Base-by-base conservation (phyloP, 1,140 invertebrate genomes). In the Spodoptera frugiperda region DNA sequence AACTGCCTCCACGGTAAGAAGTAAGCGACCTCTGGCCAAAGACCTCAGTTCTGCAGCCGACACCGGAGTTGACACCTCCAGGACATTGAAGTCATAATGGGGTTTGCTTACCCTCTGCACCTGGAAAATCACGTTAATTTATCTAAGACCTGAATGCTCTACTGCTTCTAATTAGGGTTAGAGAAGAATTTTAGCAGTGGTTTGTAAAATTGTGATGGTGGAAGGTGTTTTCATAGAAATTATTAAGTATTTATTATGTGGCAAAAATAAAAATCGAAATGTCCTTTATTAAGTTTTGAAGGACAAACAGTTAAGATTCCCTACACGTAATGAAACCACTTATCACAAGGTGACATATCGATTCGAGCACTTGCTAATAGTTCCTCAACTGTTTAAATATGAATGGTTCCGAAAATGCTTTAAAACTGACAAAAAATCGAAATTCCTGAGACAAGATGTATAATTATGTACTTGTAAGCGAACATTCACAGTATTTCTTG, bases 51-150 rank as follows among this genome's bases (percentile, higher is more conserved):
- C 97, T 0, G 96, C 94, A 2, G 95, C 95, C 0, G 96, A 96
- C 0, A 98, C 95, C 0, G 96, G 96, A 0, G 97, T 96, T 1
- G 96, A 95, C 0, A 98, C 94, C 92, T 98, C 97, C 2, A 97
- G 93, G 1, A 96, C 94, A 80, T 97, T 97, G 12, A 97, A 85
- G 81, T 97, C 97, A 44, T 96, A 95, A 0, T 96, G 96, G 0
- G 97, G 97, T 82, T 98, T 97, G 8, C 94, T 94, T 1, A 98
- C 95, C 76, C 84, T 89, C 81, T 93, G 90, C 11, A 89, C 70
- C 92, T 94, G 77, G 19, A 88, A 87, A 39, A 53, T 54, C n/a
- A 63, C 48, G 39, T 70, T 53, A 46, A 51, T 49, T 44, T 33
- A 65, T 44, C 72, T 53, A 75, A 53, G 49, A 63, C 25, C 55